These are phyloP conservation scores for Pica pica DNA, from an alignment of 2,113 vertebrate genomes.

Conservation along the genomic window DNA sequence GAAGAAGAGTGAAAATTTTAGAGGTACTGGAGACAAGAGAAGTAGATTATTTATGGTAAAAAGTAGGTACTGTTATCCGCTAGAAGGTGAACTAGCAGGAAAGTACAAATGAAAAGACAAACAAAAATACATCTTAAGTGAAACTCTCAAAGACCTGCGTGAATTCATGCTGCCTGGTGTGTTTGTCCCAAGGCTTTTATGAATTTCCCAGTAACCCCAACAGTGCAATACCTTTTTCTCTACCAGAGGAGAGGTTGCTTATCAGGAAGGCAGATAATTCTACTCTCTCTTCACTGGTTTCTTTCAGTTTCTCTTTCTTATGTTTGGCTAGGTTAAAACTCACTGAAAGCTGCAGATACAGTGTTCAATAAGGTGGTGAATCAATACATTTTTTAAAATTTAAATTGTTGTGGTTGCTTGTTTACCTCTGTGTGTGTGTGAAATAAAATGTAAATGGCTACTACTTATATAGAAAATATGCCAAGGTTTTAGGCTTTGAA, in stretches of 20 bases:
- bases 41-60: not conserved
- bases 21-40: not conserved
- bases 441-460: not conserved
- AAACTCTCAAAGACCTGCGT: rapidly evolving
- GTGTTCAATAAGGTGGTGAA: not conserved
- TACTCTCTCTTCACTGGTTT: not conserved
- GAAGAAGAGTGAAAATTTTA: not conserved
- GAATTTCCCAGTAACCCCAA: not conserved
- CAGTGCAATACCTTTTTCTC: not conserved
- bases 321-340: not conserved
- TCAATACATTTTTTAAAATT: not conserved
- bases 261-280: not conserved
- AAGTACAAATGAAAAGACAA: not conserved
- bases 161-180: not conserved
- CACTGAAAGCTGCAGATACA: not conserved
- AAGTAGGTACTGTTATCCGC: not conserved
- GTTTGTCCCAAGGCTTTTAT: not conserved
- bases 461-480: not conserved
- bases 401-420: not conserved
- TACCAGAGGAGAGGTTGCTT: not conserved
- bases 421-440: not conserved
- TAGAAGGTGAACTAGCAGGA: not conserved
- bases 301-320: not conserved
- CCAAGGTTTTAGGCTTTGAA: not conserved
- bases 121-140: not conserved